Evolutionary conservation across 2,113 vertebrate genomes (phyloP), one percentile per base, ranked within the genome.

Genomic region (Lagopus muta): DNA sequence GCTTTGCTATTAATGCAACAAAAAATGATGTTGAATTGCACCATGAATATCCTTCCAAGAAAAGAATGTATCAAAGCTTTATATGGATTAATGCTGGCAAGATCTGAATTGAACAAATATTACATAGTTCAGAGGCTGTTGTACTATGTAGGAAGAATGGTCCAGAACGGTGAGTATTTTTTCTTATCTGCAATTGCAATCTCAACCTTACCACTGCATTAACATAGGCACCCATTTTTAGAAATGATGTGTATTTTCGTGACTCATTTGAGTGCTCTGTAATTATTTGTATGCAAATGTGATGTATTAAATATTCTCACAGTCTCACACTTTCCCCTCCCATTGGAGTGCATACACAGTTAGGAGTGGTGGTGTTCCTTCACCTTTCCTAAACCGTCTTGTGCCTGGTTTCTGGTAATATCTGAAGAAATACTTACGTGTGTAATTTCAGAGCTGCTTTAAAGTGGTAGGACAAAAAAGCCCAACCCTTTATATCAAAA

Each of bases 231-330:
- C 80, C 86, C 86, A 72, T 90, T 93, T 95, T 95, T 92, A 92
- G 92, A 96, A 90, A 78, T 70, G 42, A 43, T 76, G 82, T 93
- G 93, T 92, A 95, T 95, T 95, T 93, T 96, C 86, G 69, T 96
- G 92, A 95, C 77, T 96, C 89, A 94, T 92, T 87, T 90, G 89
- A 82, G 83, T 84, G 81, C 86, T 94, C 65, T 72, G 75, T 75
- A 96, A 95, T 91, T 82, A 96, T 93, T 96, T 92, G 90, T 93
- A 94, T 93, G 95, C 83, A 96, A 90, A 96, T 93, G 40, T 84
- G 86, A 57, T 32, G 82, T 54, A 78, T 87, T 82, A 91, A 70
- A 70, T 78, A 73, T 94, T 93, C 84, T 93, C 74, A 70, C 45
- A 89, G 74, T 89, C 81, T 84, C 80, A 78, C 70, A 69, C 48